These are phyloP conservation scores for Pomacea canaliculata DNA, from an alignment of 2,888 invertebrate genomes.

Conservation along the genomic window DNA sequence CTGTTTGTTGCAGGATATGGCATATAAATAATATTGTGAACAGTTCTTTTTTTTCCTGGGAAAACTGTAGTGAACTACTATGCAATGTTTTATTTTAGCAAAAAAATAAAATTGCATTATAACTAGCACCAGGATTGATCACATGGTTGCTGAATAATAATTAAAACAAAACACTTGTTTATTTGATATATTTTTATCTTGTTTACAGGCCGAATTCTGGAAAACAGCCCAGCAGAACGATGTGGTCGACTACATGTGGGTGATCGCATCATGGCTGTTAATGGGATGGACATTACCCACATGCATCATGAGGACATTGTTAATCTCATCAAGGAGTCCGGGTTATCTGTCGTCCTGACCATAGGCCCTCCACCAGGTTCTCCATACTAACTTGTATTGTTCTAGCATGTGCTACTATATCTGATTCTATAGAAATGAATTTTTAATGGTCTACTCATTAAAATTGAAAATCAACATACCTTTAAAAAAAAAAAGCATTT, in stretches of 20 bases:
- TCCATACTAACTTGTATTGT: neutral
- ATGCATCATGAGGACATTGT: conserved; percentile 97
- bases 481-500: too few species aligned
- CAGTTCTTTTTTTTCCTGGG: too few species aligned
- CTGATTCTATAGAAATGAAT: neutral
- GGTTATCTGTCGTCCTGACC: conserved; percentile 83
- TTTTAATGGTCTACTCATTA: neutral
- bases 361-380: conserved; percentile 68
- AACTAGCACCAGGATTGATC: too few species aligned
- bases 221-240: conserved; percentile 94
- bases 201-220: conserved; percentile 87
- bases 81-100: too few species aligned
- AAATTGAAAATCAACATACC: neutral
- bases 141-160: neutral
- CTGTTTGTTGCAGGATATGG: too few species aligned
- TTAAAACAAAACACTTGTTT: neutral
- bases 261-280: conserved; percentile 95
- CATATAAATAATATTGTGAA: too few species aligned
- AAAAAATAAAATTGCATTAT: too few species aligned
- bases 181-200: neutral
- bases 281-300: conserved; percentile 89
- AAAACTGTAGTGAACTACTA: too few species aligned
- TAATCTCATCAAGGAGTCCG: conserved; percentile 96
- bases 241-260: conserved; percentile 92
- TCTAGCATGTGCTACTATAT: too few species aligned